Evolutionary conservation across 2,113 vertebrate species (phyloP), one percentile per base, ranked within the genome.

Genomic region (Channa maculata): DNA sequence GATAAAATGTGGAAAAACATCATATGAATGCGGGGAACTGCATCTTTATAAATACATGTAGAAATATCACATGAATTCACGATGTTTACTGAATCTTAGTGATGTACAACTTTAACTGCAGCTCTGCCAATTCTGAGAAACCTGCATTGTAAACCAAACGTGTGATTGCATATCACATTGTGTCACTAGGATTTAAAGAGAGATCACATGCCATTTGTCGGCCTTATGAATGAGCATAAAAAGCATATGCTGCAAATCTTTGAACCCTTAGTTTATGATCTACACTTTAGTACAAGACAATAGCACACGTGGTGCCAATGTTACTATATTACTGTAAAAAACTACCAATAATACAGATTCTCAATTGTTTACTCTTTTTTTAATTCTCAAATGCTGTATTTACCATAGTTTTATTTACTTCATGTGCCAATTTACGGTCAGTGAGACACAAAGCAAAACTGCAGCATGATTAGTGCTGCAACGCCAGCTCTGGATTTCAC

Each of bases 111-210:
- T 67, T 61, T 67, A 12, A 46, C 12, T n/a, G 14, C 5, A 11
- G 41, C 33, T 43, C n/a, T 43, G n/a, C 6, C 15, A 48, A 37
- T 24, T 24, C 24, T 34, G 57, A 79, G 74, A 71, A 86, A 79
- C 53, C 14, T 64, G 11, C 5, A 54, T 11, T 15, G 6, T 36
- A 58, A 64, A 76, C 13, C 34, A 49, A 43, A 13, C 52, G 8
- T 65, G 53, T 75, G 53, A 60, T 61, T 49, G 49, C 49, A 5
- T 14, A 43, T 57, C 57, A 68, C 37, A 39, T 12, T 45, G 38
- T 36, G 24, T 24, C 36, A 37, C 3, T 62, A 13, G 54, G 3
- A 13, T 53, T 55, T 69, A 69, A 68, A 61, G 45, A 12, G 36
- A 68, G 12, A 59, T 34, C 8, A 7, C 24, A 24, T 24, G 24